Evolutionary conservation across 2,888 invertebrate genomes (phyloP).

Genomic region (Callyntrura guangdongensis): DNA sequence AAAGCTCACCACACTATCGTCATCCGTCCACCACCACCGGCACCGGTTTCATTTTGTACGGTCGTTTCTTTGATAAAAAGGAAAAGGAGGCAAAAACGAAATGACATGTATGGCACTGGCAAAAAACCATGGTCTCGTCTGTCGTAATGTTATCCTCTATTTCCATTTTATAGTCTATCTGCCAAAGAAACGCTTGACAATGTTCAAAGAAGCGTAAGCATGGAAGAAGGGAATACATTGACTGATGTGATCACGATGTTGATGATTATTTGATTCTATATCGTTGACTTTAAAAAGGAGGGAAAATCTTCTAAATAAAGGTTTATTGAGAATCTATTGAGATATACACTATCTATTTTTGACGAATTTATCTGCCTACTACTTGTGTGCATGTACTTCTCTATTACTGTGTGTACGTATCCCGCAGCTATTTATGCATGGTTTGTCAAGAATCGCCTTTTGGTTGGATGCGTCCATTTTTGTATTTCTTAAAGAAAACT

Average conservation of each 20-base stretch:
- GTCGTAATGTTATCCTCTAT: not conserved
- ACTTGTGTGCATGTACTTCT: not conserved
- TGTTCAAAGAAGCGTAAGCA: conserved; percentile 62
- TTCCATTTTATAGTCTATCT: conserved; percentile 28
- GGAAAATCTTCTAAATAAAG: not conserved
- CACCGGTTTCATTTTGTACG: not conserved
- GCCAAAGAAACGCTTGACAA: not conserved
- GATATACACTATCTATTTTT: not conserved
- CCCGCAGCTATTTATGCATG: conserved; percentile 50
- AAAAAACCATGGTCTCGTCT: conserved; percentile 41
- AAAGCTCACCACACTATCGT: not conserved
- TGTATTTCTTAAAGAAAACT: conserved; percentile 35
- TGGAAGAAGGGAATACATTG: not conserved
- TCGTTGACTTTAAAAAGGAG: no score
- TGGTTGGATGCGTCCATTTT: conserved; percentile 54
- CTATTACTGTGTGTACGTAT: not conserved
- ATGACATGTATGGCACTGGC: conserved; percentile 40
- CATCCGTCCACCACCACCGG: not conserved
- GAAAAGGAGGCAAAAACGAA: conserved; percentile 41
- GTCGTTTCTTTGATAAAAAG: conserved; percentile 27
- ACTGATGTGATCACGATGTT: conserved; percentile 2
- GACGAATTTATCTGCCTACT: not conserved
- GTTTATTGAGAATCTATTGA: not conserved
- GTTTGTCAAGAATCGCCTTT: conserved; percentile 60
- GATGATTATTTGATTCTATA: not conserved